These are phyloP conservation scores for Epinephelus fuscoguttatus DNA, from an alignment of 2,113 vertebrate genomes.

Conservation along the genomic window DNA sequence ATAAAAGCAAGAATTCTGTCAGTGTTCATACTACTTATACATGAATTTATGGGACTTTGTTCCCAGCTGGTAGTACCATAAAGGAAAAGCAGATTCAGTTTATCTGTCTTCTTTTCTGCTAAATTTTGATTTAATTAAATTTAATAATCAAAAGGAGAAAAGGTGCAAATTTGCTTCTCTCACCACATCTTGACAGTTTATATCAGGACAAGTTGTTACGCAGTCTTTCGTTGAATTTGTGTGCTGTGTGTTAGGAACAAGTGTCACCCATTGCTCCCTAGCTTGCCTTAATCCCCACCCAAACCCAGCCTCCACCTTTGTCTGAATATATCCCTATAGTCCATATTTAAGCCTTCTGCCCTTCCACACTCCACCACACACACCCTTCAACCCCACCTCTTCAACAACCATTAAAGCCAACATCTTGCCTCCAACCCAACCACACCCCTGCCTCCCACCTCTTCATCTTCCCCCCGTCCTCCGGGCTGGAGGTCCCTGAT, in stretches of 20 bases:
- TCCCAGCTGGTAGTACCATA: no score
- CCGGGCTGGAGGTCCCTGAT: slow-evolving; percentile 43
- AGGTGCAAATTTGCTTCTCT: background rate
- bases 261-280: slow-evolving; percentile 12
- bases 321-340: background rate
- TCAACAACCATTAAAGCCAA: slow-evolving; percentile 45
- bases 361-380: slow-evolving; percentile 33
- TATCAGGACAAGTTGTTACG: background rate
- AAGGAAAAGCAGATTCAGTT: no score
- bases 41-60: no score
- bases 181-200: background rate
- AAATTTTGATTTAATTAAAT: no score
- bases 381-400: slow-evolving; percentile 17
- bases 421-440: slow-evolving; percentile 10
- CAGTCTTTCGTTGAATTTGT: background rate
- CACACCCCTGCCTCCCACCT: background rate
- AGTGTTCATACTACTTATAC: no score
- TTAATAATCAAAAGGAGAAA: background rate
- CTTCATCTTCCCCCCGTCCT: slow-evolving; percentile 28
- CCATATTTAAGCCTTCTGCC: background rate
- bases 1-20: no score
- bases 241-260: slow-evolving; percentile 60
- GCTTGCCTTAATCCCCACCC: background rate
- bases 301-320: background rate
- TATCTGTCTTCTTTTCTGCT: no score